These are phyloP conservation scores for Drosophila sp. DNA, from an alignment of 1,140 invertebrate genomes.

Conservation along the genomic window DNA sequence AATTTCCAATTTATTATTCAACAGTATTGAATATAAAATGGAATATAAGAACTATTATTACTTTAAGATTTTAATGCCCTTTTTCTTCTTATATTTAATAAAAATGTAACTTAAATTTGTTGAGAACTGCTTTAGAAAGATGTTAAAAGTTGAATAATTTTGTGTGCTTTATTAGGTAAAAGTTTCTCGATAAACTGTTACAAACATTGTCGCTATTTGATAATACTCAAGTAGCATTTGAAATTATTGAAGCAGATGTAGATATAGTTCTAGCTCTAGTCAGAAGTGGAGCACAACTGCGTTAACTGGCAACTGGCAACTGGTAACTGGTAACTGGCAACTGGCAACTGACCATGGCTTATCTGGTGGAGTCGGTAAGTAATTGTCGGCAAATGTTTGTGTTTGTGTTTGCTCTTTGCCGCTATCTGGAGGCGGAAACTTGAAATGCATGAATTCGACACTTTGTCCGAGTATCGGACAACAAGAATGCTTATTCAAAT, in stretches of 20 bases:
- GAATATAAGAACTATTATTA: too few species aligned
- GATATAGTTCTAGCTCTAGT: constrained; percentile 17
- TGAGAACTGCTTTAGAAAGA: too few species aligned
- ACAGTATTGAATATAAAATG: too few species aligned
- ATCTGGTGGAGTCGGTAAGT: constrained; percentile 63
- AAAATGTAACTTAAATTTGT: too few species aligned
- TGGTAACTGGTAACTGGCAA: not conserved
- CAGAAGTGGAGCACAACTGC: constrained; percentile 25
- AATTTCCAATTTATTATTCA: too few species aligned
- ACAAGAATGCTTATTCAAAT: constrained; percentile 52
- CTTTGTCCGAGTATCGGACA: constrained; percentile 66
- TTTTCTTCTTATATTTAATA: too few species aligned
- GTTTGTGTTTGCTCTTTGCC: constrained; percentile 70
- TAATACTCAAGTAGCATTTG: too few species aligned
- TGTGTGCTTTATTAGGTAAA: too few species aligned
- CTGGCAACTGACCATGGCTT: constrained; percentile 41
- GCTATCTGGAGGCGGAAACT: constrained; percentile 72
- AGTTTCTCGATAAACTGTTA: too few species aligned
- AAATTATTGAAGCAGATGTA: too few species aligned
- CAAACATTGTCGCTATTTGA: not conserved
- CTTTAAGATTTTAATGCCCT: too few species aligned
- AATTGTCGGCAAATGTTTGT: constrained; percentile 82
- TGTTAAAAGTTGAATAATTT: too few species aligned
- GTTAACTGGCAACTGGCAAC: not conserved
- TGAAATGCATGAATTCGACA: constrained; percentile 77